Percentiles rank a stretch among this genome's conserved stretches.
phyloP scores from a whole-genome alignment of 2,888 invertebrate genomes.

The Sphinx pinastri region DNA sequence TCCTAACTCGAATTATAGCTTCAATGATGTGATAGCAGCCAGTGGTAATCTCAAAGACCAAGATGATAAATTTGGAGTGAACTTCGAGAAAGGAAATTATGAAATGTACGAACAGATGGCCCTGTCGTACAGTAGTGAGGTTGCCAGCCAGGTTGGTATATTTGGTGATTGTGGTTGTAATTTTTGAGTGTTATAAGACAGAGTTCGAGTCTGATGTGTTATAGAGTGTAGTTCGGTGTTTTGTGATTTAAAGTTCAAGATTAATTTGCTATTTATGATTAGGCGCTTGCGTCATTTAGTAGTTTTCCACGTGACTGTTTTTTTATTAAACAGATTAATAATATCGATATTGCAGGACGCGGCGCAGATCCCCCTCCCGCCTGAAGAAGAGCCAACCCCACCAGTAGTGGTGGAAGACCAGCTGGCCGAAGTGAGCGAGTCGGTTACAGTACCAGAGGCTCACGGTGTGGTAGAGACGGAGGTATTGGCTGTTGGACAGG shows the following conservation, averaged over 20 bases:
- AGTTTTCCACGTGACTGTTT: too few relatives aligned
- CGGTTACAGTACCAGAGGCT: background rate
- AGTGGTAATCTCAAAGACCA: conserved; percentile 54
- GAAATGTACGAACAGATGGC: conserved; percentile 77
- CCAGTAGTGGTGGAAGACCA: background rate
- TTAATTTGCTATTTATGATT: too few relatives aligned
- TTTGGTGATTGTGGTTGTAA: background rate
- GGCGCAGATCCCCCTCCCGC: background rate
- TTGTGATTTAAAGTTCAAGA: too few relatives aligned
- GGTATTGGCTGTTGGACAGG: background rate
- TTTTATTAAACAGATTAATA: background rate
- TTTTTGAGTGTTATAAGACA: background rate
- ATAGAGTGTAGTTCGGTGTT: background rate
- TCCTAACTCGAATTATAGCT: conserved; percentile 72
- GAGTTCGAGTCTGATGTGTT: background rate
- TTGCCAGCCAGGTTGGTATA: conserved; percentile 64
- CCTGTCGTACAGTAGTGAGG: conserved; percentile 78
- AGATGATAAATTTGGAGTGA: conserved; percentile 56
- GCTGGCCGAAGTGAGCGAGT: background rate
- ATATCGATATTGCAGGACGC: background rate
- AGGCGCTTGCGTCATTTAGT: too few relatives aligned
- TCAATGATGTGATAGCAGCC: conserved; percentile 67
- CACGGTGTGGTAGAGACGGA: conserved; percentile 27
- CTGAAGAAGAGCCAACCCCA: background rate
- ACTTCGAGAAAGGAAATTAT: conserved; percentile 63